Conservation (phyloP, 2,888 invertebrate genomes). For the Patella caerulea region DNA sequence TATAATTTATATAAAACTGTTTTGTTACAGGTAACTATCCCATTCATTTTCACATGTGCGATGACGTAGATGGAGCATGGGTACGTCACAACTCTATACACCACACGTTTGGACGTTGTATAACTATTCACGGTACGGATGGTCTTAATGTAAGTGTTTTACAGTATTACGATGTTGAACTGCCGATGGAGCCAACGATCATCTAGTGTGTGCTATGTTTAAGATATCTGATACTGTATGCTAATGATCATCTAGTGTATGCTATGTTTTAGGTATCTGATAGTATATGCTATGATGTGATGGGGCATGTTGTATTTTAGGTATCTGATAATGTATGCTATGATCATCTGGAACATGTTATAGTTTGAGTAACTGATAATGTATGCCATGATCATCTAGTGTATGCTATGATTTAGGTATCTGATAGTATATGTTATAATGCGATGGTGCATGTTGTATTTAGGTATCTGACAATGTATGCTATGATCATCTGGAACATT, state of each 20-base stretch:
- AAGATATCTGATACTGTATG: no score
- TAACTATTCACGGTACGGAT: slow-evolving; percentile 64
- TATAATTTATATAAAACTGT: no score
- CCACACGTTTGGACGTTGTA: slow-evolving; percentile 59
- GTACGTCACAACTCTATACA: slow-evolving; percentile 63
- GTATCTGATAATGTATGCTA: slow-evolving; percentile 56
- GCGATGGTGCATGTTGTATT: no score
- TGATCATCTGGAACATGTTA: slow-evolving; percentile 44
- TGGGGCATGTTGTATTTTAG: slow-evolving; percentile 20
- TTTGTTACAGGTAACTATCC: slow-evolving; percentile 57
- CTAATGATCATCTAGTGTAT: no score
- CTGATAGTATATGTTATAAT: slow-evolving; percentile 56
- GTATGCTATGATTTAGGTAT: slow-evolving; percentile 33
- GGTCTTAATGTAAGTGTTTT: slow-evolving; percentile 42
- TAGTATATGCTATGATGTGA: no score
- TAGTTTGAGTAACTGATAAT: no score
- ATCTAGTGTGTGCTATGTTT: slow-evolving; percentile 47
- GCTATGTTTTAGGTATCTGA: no score
- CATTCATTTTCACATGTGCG: slow-evolving; percentile 67
- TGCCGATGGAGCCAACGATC: slow-evolving; percentile 14
- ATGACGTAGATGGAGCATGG: slow-evolving; percentile 48
- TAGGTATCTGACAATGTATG: slow-evolving; percentile 54
- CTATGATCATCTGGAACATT: slow-evolving; percentile 50
- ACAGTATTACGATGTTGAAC: no score
- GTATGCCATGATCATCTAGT: not conserved